Evolutionary conservation across 2,888 invertebrate genomes (phyloP), one percentile per base, ranked within the genome.

Genomic region (Hemithea aestivaria): DNA sequence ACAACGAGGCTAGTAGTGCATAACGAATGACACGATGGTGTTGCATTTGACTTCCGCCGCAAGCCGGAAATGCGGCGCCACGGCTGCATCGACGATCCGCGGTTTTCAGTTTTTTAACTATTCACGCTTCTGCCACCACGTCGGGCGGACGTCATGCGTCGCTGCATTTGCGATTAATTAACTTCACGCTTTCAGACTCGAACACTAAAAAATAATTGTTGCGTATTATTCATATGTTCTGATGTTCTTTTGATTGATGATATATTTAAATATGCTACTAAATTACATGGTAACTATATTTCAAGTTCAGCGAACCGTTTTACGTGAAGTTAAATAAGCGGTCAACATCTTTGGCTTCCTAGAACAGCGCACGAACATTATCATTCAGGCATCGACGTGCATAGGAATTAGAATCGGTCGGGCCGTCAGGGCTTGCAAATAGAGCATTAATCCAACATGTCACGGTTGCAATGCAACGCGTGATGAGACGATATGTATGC

Each of bases 21-120:
- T 75, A 70, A 72, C 77, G 64, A 71, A 62, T 62, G 69, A 67
- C 77, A 72, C 63, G 67, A 29, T 42, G 41, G 36, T 36, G 76
- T 79, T 80, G 81, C 80, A 79, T 68, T 70, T 67, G 66, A 65
- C 80, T 81, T 84, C 83, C 83, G 78, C 62, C 56, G 56, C 44
- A 54, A 59, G 62, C 62, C 74, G 83, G 82, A 82, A 79, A 63
- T 50, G 48, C 49, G 80, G 81, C 82, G 82, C 80, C 80, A 71
- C 51, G 71, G 77, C 61, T 66, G 69, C 68, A 61, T 61, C 53
- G 58, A 41, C 61, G 55, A 61, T 60, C 64, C 62, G 73, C 66
- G 70, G 67, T 68, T 69, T 68, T 16, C 5, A 16, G 16, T 16
- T 16, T 16, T n/a, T 59, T 51, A 64, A 48, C 52, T 59, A 64